Evolutionary conservation across 2,113 vertebrate species (phyloP), one percentile per base, ranked within the genome.

Genomic region (Ia io): DNA sequence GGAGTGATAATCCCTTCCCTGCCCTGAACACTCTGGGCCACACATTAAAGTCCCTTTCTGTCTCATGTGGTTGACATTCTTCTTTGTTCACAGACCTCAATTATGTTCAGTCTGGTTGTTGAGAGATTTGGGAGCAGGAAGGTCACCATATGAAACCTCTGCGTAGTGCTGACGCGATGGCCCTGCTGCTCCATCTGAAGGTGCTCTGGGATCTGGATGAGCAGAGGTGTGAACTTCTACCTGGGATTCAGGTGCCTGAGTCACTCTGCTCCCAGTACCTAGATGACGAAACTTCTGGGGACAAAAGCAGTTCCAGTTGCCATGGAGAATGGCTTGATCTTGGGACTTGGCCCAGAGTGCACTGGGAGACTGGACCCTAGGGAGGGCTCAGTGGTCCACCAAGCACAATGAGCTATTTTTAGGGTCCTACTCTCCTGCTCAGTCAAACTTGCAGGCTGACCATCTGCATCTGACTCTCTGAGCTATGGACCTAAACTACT

Each of bases 41-140:
- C 40, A 70, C 1, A 5, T 35, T 47, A 8, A 86, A 88, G 91
- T 74, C 67, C 32, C 59, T 84, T 80, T 67, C 79, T 20, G 49
- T 85, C 88, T 94, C 82, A 22, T 0, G 47, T 12, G 40, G 65
- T 63, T 91, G 91, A 89, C 86, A 18, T 92, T 82, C 90, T 88
- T 44, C 96, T 96, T 88, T 96, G 95, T 93, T 83, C 73, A 12
- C 37, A 91, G 94, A 87, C 79, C 63, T 86, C 85, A 79, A 9
- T 94, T 88, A 85, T 28, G 40, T 65, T 47, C 59, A 74, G 40
- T 83, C 4, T 0, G 0, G 51, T 76, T 35, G 83, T 28, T 2
- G 35, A 65, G 30, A 85, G 63, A 37, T 51, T 47, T 1, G 22
- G 0, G 49, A 42, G 47, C 2, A 20, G 90, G 82, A 70, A 92